Base-by-base conservation (phyloP, 2,797 vertebrate genomes). In the Leptoclinus maculatus region DNA sequence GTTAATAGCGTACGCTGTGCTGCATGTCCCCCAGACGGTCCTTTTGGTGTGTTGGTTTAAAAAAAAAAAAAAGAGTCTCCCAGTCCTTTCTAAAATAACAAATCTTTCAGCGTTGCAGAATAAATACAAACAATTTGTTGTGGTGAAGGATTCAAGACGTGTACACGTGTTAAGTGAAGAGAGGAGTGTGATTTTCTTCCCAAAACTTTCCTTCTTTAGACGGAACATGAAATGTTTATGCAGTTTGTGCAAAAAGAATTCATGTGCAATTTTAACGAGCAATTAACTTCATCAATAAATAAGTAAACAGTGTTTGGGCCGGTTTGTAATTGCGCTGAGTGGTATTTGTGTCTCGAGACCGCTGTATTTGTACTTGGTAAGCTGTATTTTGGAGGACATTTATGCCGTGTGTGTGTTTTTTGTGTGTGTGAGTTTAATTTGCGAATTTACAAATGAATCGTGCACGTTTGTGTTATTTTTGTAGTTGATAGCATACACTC, bases 241-340 rank as follows among this genome's bases (percentile, higher is more conserved):
- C 87, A 79, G 75, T 82, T 86, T 82, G 68, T 83, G 78, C 80
- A 81, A 81, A 54, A 90, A 87, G 81, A 84, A 86, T 91, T 82
- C 67, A 70, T 86, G 76, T 80, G 65, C 71, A 87, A 78, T 86
- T 89, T 90, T 89, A 90, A 91, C 78, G 49, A 91, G 87, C 89
- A 89, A 87, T 91, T 93, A 90, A 89, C 82, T 87, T 86, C 71
- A 87, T 91, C 89, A 86, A 85, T 91, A 90, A 91, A 83, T 89
- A 79, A 88, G 80, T 88, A 83, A 89, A 86, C 80, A 81, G 66
- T 64, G 78, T 80, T 86, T 76, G 60, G 71, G 53, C 77, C n/a
- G 7, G 66, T 80, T 85, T 76, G 62, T 86, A 83, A 84, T 80
- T 82, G 80, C 63, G 14, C 16, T 27, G 69, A 80, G 68, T 87